Conservation (phyloP, 2,888 invertebrate species). For the Pheosia gnoma region DNA sequence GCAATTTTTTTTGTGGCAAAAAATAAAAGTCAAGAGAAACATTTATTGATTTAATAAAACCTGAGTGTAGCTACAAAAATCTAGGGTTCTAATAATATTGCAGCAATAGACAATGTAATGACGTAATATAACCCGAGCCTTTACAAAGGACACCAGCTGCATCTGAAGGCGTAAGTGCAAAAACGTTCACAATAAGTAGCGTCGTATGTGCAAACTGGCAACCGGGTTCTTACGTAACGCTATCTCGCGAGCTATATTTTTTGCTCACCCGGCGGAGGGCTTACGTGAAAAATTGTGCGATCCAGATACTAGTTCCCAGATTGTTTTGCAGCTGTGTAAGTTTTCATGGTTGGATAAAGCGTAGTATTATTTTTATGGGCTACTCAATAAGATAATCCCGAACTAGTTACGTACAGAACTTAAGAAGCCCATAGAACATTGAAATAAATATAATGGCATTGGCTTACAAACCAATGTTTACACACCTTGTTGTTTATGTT, state of each 20-base stretch:
- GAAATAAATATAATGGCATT: no score
- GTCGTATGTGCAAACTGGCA: constrained; percentile 7
- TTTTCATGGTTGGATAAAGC: background rate
- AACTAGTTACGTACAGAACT: no score
- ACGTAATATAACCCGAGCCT: background rate
- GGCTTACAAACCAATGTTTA: no score
- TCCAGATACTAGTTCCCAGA: constrained; percentile 17
- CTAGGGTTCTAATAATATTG: background rate
- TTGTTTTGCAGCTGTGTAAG: background rate
- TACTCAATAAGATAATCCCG: no score
- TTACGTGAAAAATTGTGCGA: constrained; percentile 41
- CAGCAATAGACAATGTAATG: background rate
- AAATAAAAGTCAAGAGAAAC: background rate
- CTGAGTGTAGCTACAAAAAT: background rate
- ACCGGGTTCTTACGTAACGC: constrained; percentile 18
- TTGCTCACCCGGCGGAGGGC: constrained; percentile 28
- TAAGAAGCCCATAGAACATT: no score
- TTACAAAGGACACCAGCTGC: constrained; percentile 3
- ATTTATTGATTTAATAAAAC: background rate
- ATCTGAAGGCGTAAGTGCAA: background rate
- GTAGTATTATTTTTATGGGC: background rate
- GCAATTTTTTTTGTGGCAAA: no score
- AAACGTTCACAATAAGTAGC: constrained; percentile 3
- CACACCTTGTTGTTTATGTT: no score
- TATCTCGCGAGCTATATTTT: constrained; percentile 46